These are phyloP conservation scores for Bothrops jararaca DNA, from an alignment of 2,113 vertebrate genomes.

Conservation along the genomic window DNA sequence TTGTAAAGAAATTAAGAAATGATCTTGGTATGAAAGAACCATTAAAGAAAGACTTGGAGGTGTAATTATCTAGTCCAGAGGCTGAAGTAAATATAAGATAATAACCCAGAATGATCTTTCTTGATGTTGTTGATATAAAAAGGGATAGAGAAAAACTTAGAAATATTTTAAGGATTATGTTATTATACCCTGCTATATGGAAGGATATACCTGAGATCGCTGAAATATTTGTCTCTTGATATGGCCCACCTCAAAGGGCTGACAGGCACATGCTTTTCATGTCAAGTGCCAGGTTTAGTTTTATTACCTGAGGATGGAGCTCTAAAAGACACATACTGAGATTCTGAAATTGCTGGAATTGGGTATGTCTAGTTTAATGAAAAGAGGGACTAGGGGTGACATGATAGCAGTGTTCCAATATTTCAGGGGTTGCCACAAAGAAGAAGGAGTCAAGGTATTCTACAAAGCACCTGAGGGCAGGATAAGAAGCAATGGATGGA, in stretches of 20 bases:
- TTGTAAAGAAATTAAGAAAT: not conserved
- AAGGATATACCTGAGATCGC: not conserved
- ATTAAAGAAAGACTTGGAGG: not conserved
- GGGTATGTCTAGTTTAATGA: no score
- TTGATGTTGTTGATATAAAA: not conserved
- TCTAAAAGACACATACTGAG: not conserved
- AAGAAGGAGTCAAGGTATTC: no score
- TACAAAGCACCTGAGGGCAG: no score
- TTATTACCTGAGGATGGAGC: not conserved
- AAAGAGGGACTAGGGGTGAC: no score
- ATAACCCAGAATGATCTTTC: not conserved
- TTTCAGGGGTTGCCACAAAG: no score
- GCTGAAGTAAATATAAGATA: not conserved
- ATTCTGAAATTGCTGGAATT: not conserved
- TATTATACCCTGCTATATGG: not conserved
- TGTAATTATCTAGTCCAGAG: not conserved
- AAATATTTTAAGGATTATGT: not conserved
- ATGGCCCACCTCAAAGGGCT: not conserved
- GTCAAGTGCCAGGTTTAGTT: not conserved
- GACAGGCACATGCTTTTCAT: not conserved
- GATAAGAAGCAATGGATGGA: no score
- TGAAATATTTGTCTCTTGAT: not conserved
- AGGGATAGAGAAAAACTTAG: not conserved
- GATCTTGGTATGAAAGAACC: not conserved
- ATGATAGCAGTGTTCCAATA: no score